A percentile compares a stretch with the other conserved stretches of the same genome.
phyloP scores from a whole-genome alignment of 2,797 vertebrate genomes.

The Falco cherrug region DNA sequence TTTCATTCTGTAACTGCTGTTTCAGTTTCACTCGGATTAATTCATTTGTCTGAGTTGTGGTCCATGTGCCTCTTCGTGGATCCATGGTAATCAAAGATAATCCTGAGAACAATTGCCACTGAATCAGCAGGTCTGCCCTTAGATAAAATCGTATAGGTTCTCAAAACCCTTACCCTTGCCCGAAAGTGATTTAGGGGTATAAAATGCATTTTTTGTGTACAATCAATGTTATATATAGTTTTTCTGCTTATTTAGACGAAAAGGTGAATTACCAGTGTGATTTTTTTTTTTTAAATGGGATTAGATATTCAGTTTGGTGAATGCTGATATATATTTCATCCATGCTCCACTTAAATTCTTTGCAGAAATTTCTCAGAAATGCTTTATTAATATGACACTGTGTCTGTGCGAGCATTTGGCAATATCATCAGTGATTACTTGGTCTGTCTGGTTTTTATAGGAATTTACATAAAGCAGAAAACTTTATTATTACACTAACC shows the following conservation, averaged over 20 bases:
- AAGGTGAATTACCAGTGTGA: not conserved
- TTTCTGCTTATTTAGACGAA: not conserved
- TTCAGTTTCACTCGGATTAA: not conserved
- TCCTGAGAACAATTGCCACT: constrained; percentile 29
- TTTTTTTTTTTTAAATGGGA: not conserved
- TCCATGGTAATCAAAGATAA: not conserved
- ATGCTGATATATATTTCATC: not conserved
- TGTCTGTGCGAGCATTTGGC: not conserved
- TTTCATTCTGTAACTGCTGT: constrained; percentile 32
- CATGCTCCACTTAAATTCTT: not conserved
- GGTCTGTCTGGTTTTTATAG: not conserved
- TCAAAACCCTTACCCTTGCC: not conserved
- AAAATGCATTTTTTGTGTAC: not conserved
- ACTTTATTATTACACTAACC: not conserved
- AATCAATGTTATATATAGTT: not conserved
- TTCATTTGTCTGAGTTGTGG: constrained; percentile 34
- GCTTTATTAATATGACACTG: not conserved
- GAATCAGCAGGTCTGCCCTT: constrained; percentile 3
- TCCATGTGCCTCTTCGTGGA: not conserved
- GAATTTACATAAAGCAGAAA: constrained; percentile 33
- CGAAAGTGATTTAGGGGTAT: not conserved
- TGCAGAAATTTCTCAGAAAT: not conserved
- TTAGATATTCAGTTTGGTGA: constrained; percentile 5
- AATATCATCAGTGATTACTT: constrained; percentile 10
- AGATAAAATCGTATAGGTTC: not conserved